Evolutionary conservation across 2,888 invertebrate genomes (phyloP).

Genomic region (Agonopterix alstromeriana): DNA sequence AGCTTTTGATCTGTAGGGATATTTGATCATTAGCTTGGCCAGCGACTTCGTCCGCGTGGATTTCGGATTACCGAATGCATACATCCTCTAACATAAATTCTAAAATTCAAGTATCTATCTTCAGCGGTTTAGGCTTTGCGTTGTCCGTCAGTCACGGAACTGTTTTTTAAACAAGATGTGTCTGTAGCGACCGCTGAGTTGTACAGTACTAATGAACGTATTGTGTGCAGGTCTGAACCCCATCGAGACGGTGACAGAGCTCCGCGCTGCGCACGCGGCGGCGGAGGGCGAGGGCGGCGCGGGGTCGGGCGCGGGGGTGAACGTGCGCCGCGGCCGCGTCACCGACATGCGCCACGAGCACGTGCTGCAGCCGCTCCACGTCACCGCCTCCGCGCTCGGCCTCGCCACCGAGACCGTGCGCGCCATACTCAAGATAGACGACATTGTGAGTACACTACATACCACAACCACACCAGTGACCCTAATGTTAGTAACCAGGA

Average conservation of each 20-base stretch:
- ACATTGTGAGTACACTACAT: slow-evolving; percentile 85
- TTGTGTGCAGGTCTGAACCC: slow-evolving; percentile 86
- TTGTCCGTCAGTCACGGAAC: too few relatives aligned
- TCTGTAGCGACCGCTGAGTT: too few relatives aligned
- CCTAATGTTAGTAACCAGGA: too few relatives aligned
- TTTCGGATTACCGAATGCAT: too few relatives aligned
- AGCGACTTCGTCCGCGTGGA: too few relatives aligned
- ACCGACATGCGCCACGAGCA: slow-evolving; percentile 98
- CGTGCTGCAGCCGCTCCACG: slow-evolving; percentile 97
- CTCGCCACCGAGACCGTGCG: slow-evolving; percentile 98
- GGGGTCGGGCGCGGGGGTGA: slow-evolving; percentile 92
- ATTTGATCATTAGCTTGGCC: too few relatives aligned
- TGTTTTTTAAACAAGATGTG: too few relatives aligned
- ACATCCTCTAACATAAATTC: too few relatives aligned
- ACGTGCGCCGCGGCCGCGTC: slow-evolving; percentile 96
- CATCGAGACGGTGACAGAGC: slow-evolving; percentile 96
- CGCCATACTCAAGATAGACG: slow-evolving; percentile 99
- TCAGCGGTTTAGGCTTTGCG: too few relatives aligned
- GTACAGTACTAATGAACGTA: not conserved
- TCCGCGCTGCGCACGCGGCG: slow-evolving; percentile 94
- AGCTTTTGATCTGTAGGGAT: too few relatives aligned
- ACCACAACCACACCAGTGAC: too few relatives aligned
- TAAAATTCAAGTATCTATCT: too few relatives aligned
- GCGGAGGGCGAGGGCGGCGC: slow-evolving; percentile 79
- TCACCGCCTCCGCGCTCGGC: slow-evolving; percentile 94